phyloP scores from a whole-genome alignment of 2,797 vertebrate species.

The Mormyrus proboscirostris region DNA sequence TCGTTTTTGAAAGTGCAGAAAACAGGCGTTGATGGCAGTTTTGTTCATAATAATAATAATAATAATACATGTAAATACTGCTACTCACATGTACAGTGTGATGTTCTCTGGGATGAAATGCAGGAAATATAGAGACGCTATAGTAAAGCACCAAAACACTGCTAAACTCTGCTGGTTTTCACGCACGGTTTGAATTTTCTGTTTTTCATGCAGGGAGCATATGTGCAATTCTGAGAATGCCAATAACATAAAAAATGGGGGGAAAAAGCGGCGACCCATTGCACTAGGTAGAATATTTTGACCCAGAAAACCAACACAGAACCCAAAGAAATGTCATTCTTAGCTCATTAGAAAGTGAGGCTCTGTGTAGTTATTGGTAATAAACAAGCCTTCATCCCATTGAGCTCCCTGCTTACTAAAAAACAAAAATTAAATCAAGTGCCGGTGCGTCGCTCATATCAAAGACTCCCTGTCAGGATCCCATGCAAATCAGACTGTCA shows the following conservation, averaged over 20 bases:
- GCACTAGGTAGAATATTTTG: slow-evolving; percentile 23
- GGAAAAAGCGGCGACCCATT: neutral
- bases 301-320: slow-evolving; percentile 31
- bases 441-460: slow-evolving; percentile 37
- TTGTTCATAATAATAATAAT: neutral
- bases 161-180: neutral
- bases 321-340: slow-evolving; percentile 28
- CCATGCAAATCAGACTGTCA: slow-evolving; percentile 21
- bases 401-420: slow-evolving; percentile 20
- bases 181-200: neutral
- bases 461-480: slow-evolving; percentile 14
- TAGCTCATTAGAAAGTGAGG: slow-evolving; percentile 41
- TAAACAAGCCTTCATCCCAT: slow-evolving; percentile 38
- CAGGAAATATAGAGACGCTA: neutral
- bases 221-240: neutral
- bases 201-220: neutral
- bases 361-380: slow-evolving; percentile 32
- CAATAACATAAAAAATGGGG: neutral
- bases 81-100: neutral
- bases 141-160: neutral
- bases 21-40: neutral
- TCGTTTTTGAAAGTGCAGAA: neutral
- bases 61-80: neutral
- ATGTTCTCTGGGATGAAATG: neutral
- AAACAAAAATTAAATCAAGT: neutral